Conservation (phyloP, 2,113 vertebrate genomes). For the Gymnobelideus leadbeateri region DNA sequence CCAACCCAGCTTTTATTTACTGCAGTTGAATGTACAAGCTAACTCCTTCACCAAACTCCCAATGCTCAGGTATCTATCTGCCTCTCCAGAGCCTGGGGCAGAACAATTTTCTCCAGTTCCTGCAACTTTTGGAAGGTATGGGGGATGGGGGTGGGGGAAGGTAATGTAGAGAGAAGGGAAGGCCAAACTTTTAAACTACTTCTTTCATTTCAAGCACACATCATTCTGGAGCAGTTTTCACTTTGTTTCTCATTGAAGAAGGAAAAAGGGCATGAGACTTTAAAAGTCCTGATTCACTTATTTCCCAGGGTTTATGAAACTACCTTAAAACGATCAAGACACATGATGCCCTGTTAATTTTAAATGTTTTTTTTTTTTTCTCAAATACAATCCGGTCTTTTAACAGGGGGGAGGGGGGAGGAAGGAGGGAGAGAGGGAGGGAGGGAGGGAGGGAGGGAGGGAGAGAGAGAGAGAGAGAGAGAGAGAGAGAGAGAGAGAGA, state of each 20-base stretch:
- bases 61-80: neutral
- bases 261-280: neutral
- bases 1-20: conserved; percentile 21
- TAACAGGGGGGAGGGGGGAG: neutral
- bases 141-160: accelerated
- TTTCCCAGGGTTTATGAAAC: conserved; percentile 28
- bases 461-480: neutral
- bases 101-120: neutral
- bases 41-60: neutral
- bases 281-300: neutral
- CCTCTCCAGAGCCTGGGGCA: neutral
- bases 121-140: conserved; percentile 11
- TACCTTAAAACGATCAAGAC: neutral
- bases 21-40: neutral
- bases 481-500: neutral
- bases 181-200: conserved; percentile 47
- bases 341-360: conserved; percentile 19
- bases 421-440: neutral
- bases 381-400: conserved; percentile 73
- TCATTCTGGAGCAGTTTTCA: conserved; percentile 7
- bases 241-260: neutral
- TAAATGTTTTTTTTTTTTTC: conserved; percentile 17
- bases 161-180: neutral
- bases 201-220: conserved; percentile 6
- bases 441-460: neutral